Conservation (phyloP, 2,113 vertebrate genomes). For the Panthera leo region DNA sequence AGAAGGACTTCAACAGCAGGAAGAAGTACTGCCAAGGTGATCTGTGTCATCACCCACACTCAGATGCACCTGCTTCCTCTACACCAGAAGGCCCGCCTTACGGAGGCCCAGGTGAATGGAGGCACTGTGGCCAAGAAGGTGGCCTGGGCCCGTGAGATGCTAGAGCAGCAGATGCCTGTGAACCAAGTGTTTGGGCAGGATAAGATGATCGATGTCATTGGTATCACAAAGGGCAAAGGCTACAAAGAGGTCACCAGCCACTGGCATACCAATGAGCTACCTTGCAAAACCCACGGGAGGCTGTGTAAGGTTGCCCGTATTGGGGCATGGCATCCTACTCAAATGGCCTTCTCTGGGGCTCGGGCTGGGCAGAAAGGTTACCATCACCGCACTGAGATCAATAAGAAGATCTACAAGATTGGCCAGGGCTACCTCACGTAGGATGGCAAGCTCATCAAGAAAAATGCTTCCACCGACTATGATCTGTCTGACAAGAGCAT, state of each 20-base stretch:
- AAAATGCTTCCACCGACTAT: neutral
- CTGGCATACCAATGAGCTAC: neutral
- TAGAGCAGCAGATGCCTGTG: neutral
- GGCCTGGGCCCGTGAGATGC: neutral
- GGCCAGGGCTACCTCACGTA: neutral
- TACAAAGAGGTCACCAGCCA: neutral
- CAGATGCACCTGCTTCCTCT: slow-evolving; percentile 85
- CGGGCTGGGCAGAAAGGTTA: neutral
- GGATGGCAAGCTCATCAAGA: neutral
- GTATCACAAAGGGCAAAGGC: neutral
- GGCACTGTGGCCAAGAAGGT: neutral
- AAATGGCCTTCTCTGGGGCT: neutral
- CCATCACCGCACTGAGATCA: neutral
- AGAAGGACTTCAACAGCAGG: slow-evolving; percentile 97
- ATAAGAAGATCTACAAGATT: neutral
- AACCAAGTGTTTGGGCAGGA: neutral
- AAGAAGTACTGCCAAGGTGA: slow-evolving; percentile 98
- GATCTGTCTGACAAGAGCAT: neutral
- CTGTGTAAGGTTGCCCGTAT: too few relatives aligned
- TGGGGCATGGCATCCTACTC: neutral
- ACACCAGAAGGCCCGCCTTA: neutral
- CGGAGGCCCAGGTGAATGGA: neutral
- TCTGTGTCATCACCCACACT: slow-evolving; percentile 95
- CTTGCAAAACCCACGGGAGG: neutral
- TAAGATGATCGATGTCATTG: neutral